These are phyloP conservation scores for Origma solitaria DNA, from an alignment of 2,113 vertebrate species.

Conservation along the genomic window DNA sequence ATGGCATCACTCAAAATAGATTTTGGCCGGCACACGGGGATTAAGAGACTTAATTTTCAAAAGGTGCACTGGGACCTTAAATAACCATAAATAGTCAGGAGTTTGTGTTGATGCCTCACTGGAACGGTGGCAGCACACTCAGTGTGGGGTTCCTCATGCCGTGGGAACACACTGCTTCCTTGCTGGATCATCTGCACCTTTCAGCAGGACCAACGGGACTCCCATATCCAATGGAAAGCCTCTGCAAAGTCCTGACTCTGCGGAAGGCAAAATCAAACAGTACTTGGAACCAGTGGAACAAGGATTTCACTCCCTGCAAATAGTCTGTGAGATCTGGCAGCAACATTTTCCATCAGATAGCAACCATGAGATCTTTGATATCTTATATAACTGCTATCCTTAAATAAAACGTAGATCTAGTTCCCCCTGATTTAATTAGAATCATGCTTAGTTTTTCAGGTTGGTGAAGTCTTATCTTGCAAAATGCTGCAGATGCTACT, in stretches of 20 bases:
- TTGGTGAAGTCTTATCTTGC: constrained; percentile 26
- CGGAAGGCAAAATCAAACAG: not conserved
- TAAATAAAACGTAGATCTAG: constrained; percentile 37
- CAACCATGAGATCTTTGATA: constrained; percentile 14
- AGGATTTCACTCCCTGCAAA: constrained; percentile 11
- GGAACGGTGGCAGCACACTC: not conserved
- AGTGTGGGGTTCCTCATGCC: not conserved
- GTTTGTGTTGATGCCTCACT: not conserved
- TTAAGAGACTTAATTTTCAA: constrained; percentile 40
- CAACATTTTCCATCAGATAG: constrained; percentile 20
- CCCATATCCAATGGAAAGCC: not conserved
- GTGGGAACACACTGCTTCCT: not conserved
- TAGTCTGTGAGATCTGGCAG: constrained; percentile 3
- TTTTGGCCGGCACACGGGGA: not conserved
- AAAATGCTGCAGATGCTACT: constrained; percentile 26
- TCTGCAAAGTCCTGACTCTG: not conserved
- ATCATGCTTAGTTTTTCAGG: constrained; percentile 27
- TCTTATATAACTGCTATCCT: constrained; percentile 43
- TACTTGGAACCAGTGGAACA: not conserved
- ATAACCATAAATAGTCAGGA: constrained; percentile 49
- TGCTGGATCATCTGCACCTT: not conserved
- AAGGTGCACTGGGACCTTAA: not conserved
- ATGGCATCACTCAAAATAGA: constrained; percentile 34
- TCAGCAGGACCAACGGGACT: not conserved
- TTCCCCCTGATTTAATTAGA: constrained; percentile 42